Percentiles rank a stretch among this genome's conserved stretches.
phyloP scores from a whole-genome alignment of 92 coral and sea anemone species.

The Micromussa lordhowensis region DNA sequence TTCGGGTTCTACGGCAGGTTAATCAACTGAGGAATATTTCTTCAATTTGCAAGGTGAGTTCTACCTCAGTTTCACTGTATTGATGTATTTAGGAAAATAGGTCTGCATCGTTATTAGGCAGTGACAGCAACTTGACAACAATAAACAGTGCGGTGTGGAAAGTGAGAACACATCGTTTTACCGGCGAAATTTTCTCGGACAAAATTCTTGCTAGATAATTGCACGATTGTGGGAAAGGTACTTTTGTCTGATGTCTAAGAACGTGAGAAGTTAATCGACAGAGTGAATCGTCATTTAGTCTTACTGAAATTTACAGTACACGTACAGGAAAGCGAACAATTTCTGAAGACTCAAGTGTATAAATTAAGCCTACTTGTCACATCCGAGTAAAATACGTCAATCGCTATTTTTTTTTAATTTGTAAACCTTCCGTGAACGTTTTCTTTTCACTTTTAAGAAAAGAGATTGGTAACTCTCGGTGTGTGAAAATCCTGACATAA shows the following conservation, averaged over 20 bases:
- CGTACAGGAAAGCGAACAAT: too few species aligned
- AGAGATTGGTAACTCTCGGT: too few species aligned
- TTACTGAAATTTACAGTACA: too few species aligned
- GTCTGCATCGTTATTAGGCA: neutral
- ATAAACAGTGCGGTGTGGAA: slow-evolving; percentile 23
- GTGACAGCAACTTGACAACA: slow-evolving; percentile 6
- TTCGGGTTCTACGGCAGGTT: neutral
- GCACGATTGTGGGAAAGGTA: neutral
- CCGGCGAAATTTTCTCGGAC: neutral
- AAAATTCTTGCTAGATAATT: neutral
- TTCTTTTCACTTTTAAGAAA: too few species aligned
- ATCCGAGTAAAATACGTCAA: too few species aligned
- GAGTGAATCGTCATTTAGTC: neutral
- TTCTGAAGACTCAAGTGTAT: too few species aligned
- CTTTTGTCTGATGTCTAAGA: neutral
- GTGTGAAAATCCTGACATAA: neutral
- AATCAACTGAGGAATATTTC: neutral
- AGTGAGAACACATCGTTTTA: neutral
- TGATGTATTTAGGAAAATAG: neutral
- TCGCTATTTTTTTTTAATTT: too few species aligned
- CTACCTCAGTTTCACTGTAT: neutral
- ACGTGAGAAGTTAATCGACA: neutral
- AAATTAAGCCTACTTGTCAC: too few species aligned
- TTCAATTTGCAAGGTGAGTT: slow-evolving; percentile 12
- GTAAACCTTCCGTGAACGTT: too few species aligned